Conservation (phyloP, 1,140 invertebrate species). For the Procambarus clarkii region DNA sequence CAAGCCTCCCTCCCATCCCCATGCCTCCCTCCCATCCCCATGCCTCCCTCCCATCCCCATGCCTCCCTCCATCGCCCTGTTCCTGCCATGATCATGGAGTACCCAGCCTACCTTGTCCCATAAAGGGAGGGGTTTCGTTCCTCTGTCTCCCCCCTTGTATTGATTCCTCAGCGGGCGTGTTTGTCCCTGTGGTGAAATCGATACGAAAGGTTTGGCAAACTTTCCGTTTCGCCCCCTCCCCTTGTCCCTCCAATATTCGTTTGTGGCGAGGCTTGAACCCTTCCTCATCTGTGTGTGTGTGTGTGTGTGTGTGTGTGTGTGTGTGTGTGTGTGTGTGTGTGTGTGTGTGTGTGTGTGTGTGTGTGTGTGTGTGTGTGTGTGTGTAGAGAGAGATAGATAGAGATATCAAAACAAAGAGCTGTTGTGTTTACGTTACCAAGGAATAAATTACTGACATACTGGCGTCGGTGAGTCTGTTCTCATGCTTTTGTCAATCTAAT, state of each 20-base stretch:
- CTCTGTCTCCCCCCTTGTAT: background rate
- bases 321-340: slow-evolving; percentile 23
- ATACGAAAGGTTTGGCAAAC: slow-evolving; percentile 26
- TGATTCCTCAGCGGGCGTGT: slow-evolving; percentile 14
- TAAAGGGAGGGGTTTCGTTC: background rate
- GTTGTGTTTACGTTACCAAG: too few species aligned
- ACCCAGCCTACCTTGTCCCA: background rate
- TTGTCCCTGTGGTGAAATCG: slow-evolving; percentile 22
- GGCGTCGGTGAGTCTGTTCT: too few species aligned
- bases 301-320: slow-evolving; percentile 31
- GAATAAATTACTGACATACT: too few species aligned
- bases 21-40: background rate
- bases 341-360: background rate
- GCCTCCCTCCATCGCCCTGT: background rate
- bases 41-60: background rate
- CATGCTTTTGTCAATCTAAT: too few species aligned
- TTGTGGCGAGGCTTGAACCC: background rate
- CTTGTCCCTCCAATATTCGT: background rate
- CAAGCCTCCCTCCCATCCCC: background rate
- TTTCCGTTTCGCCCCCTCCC: background rate
- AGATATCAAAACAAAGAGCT: too few species aligned
- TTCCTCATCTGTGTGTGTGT: slow-evolving; percentile 8
- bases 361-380: background rate
- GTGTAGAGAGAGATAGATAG: background rate
- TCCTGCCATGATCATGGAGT: background rate